Percentiles rank a stretch among this genome's conserved stretches.
Conservation (phyloP, 2,113 vertebrate species). For the Urocynchramus pylzowi region DNA sequence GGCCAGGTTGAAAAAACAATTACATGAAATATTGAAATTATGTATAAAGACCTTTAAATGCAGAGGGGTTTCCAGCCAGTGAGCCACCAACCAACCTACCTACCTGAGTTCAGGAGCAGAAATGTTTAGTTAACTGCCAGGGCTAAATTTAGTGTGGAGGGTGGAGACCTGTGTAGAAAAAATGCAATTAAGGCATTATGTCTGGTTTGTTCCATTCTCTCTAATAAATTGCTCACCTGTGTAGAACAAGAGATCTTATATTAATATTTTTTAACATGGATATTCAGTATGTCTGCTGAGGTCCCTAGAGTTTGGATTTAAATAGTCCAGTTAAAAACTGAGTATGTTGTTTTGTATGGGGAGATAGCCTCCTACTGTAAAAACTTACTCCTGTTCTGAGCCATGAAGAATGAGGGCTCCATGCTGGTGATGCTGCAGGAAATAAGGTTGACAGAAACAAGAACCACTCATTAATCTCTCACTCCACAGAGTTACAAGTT, state of each 20-base stretch:
- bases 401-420: not conserved
- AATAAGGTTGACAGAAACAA: not conserved
- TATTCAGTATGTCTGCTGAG: not conserved
- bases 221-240: not conserved
- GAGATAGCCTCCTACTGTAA: not conserved
- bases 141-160: not conserved
- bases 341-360: not conserved
- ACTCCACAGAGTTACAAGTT: not conserved
- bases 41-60: not conserved
- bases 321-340: not conserved
- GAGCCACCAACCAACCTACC: not conserved
- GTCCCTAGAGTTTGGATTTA: not conserved
- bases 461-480: not conserved
- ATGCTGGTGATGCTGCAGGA: not conserved
- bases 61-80: not conserved
- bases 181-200: not conserved
- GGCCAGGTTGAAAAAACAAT: slow-evolving; percentile 36
- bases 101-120: not conserved
- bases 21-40: not conserved
- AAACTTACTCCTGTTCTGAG: not conserved
- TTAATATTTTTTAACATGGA: not conserved
- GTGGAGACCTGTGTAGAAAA: not conserved
- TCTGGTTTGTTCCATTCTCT: not conserved
- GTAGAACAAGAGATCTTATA: not conserved
- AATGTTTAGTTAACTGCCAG: not conserved